Conservation (phyloP, 1,140 invertebrate species). For the Meteorus sp. region DNA sequence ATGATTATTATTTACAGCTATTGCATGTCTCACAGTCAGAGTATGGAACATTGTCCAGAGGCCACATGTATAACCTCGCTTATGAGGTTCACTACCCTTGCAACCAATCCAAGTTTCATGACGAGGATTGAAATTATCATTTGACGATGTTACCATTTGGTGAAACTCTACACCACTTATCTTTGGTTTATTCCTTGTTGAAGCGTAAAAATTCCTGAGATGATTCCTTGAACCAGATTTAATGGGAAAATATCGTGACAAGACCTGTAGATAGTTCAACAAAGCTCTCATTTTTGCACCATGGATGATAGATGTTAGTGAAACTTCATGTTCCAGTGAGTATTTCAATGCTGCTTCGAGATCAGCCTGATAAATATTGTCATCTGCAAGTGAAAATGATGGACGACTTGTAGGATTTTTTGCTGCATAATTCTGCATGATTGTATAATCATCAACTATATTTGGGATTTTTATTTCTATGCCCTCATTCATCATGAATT, state of each 20-base stretch:
- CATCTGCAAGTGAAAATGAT: neutral
- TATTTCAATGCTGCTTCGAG: constrained; percentile 81
- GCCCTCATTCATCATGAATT: too few relatives aligned
- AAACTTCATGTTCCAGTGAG: constrained; percentile 79
- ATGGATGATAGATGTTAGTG: constrained; percentile 67
- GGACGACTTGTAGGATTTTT: neutral
- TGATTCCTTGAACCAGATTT: constrained; percentile 60
- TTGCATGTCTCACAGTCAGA: constrained; percentile 79
- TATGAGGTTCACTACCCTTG: constrained; percentile 70
- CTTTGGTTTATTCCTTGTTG: constrained; percentile 48
- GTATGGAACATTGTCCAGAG: constrained; percentile 96
- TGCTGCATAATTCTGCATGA: neutral
- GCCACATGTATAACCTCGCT: constrained; percentile 91
- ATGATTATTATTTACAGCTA: constrained; percentile 36
- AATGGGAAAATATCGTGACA: constrained; percentile 76
- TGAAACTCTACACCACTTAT: constrained; percentile 65
- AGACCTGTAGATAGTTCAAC: constrained; percentile 69
- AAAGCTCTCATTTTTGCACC: constrained; percentile 74
- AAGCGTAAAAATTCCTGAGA: constrained; percentile 65
- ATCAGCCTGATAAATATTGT: constrained; percentile 77
- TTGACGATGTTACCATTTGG: constrained; percentile 61
- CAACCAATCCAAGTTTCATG: constrained; percentile 79
- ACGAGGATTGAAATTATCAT: constrained; percentile 57
- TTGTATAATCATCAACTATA: too few relatives aligned
- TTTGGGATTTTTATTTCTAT: too few relatives aligned